Evolutionary conservation across 2,113 vertebrate species (phyloP).

Genomic region (zebrafish (Danio rerio)): DNA sequence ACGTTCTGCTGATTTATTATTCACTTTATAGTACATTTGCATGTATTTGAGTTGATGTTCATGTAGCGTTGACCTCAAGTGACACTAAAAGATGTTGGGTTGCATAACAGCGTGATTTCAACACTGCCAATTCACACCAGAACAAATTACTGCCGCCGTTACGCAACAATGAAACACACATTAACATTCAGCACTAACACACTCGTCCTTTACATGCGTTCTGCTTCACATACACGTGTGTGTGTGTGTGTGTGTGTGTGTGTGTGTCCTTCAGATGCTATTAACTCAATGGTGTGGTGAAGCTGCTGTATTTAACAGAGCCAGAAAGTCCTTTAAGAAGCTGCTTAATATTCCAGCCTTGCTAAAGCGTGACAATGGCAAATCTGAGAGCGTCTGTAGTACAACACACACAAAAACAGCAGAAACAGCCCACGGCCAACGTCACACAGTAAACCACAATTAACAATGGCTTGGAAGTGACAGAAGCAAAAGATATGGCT

Average conservation of each 20-base stretch:
- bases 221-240: background rate
- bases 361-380: background rate
- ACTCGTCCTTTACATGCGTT: conserved; percentile 32
- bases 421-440: background rate
- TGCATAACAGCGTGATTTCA: background rate
- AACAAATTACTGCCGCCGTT: background rate
- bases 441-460: background rate
- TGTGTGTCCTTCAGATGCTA: conserved; percentile 49
- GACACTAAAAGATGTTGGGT: background rate
- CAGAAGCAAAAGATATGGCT: too few relatives aligned
- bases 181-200: conserved; percentile 28
- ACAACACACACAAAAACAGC: background rate
- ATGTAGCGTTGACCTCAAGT: background rate
- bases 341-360: background rate
- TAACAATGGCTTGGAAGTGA: background rate
- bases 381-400: too few relatives aligned
- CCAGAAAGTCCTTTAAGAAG: background rate
- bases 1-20: background rate
- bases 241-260: background rate
- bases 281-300: conserved; percentile 40
- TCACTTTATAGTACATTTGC: background rate
- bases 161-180: conserved; percentile 14
- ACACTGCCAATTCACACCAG: background rate
- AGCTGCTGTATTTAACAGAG: conserved; percentile 18
- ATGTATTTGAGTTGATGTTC: background rate